phyloP scores from a whole-genome alignment of 2,113 vertebrate species.

The Zeus faber region DNA sequence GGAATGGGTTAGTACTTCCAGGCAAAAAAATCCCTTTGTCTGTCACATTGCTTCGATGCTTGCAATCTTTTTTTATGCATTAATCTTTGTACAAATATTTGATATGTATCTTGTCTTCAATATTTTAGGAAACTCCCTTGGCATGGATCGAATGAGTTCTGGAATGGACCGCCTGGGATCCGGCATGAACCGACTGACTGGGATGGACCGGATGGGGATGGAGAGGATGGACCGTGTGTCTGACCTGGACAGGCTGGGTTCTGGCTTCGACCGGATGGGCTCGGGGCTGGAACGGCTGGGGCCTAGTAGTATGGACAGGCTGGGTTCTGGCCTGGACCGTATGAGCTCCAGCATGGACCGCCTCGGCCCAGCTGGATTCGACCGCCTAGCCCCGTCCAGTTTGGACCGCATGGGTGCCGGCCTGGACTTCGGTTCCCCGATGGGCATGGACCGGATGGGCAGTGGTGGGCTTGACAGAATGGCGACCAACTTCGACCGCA shows the following conservation, averaged over 20 bases:
- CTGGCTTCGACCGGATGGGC: conserved; percentile 89
- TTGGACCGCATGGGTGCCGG: conserved; percentile 85
- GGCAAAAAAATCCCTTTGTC: too few species aligned
- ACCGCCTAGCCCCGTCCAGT: conserved; percentile 83
- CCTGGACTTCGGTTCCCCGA: conserved; percentile 70
- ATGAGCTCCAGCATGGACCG: conserved; percentile 88
- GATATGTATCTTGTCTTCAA: not conserved
- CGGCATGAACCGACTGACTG: conserved; percentile 82
- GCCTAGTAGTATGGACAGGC: conserved; percentile 85
- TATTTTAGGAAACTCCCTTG: conserved; percentile 68
- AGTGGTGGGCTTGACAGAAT: conserved; percentile 70
- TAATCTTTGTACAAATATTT: not conserved
- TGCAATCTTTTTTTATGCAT: not conserved
- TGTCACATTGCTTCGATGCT: not conserved
- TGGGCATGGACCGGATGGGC: conserved; percentile 77
- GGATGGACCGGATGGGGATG: conserved; percentile 87
- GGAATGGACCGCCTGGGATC: conserved; percentile 83
- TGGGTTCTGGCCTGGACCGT: conserved; percentile 86
- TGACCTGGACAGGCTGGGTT: conserved; percentile 84
- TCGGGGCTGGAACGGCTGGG: conserved; percentile 87
- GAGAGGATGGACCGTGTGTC: conserved; percentile 87
- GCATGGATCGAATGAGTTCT: conserved; percentile 85
- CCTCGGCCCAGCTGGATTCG: conserved; percentile 79
- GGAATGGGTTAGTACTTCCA: conserved; percentile 78
- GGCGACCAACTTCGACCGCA: conserved; percentile 68